Percentiles rank a stretch among this genome's conserved stretches.
Evolutionary conservation across 1,140 invertebrate species (phyloP).

Genomic region (Drosophila simulans): DNA sequence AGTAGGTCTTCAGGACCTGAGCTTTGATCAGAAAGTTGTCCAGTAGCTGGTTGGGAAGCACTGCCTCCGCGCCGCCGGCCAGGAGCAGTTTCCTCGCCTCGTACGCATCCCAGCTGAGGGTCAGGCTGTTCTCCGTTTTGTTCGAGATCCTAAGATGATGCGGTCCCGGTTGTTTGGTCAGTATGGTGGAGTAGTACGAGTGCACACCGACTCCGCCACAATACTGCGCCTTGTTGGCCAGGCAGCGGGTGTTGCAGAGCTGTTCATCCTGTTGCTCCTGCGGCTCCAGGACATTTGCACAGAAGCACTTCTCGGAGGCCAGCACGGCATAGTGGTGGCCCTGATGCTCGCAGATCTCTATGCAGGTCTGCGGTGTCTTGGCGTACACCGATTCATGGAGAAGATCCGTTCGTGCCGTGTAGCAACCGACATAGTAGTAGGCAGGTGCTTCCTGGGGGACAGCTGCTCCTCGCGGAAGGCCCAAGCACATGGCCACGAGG

Average conservation of each 20-base stretch:
- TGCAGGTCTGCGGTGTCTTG: slow-evolving; percentile 74
- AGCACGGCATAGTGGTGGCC: slow-evolving; percentile 68
- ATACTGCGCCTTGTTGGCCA: slow-evolving; percentile 85
- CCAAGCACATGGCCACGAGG: slow-evolving; percentile 39
- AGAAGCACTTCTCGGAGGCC: slow-evolving; percentile 71
- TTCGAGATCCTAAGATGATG: slow-evolving; percentile 84
- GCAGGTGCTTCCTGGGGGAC: slow-evolving; percentile 37
- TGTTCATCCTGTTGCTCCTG: slow-evolving; percentile 66
- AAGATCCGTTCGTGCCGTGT: slow-evolving; percentile 68
- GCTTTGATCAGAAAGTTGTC: slow-evolving; percentile 85
- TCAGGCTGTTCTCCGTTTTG: slow-evolving; percentile 85
- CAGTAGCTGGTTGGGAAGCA: slow-evolving; percentile 65
- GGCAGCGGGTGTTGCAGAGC: slow-evolving; percentile 85
- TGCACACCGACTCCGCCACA: slow-evolving; percentile 85
- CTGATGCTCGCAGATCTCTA: slow-evolving; percentile 75
- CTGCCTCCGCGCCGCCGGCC: slow-evolving; percentile 41
- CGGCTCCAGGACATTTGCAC: slow-evolving; percentile 53
- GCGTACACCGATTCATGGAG: slow-evolving; percentile 73
- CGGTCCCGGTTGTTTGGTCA: slow-evolving; percentile 81
- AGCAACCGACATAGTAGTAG: slow-evolving; percentile 79
- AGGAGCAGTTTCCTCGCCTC: slow-evolving; percentile 70
- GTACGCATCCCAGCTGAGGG: slow-evolving; percentile 85
- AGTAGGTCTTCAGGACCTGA: slow-evolving; percentile 85
- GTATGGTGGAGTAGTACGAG: slow-evolving; percentile 86
- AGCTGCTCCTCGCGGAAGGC: slow-evolving; percentile 5